These are phyloP conservation scores for Poecilia wingei DNA, from an alignment of 2,797 vertebrate species.

Conservation along the genomic window DNA sequence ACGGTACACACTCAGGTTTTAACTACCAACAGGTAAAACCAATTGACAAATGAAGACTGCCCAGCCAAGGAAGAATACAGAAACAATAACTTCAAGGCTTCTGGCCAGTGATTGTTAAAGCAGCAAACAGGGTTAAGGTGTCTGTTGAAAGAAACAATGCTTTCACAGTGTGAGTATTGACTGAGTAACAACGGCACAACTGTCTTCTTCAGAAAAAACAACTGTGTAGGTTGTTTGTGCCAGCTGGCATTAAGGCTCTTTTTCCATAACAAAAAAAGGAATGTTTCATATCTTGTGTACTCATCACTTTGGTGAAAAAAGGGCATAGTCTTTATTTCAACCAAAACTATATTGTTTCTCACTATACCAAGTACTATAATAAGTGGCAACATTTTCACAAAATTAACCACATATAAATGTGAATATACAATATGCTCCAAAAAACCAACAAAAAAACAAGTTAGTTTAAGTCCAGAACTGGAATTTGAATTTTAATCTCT, in stretches of 20 bases:
- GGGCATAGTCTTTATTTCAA: neutral
- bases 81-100: neutral
- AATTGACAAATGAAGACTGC: neutral
- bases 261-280: neutral
- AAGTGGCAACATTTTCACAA: neutral
- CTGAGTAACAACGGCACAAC: neutral
- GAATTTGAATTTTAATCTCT: neutral
- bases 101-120: neutral
- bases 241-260: neutral
- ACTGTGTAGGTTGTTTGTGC: neutral
- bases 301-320: neutral
- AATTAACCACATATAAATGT: neutral
- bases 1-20: neutral
- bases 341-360: neutral
- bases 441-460: neutral
- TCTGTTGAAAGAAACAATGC: neutral
- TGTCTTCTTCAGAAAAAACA: neutral
- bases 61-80: neutral
- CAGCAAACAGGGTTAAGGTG: neutral
- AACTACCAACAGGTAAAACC: neutral
- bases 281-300: neutral
- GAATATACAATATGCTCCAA: neutral
- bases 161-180: neutral
- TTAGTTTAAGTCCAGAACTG: neutral
- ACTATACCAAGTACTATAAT: neutral